These are phyloP conservation scores for Rosalia funebris DNA, from an alignment of 2,888 invertebrate species.

Conservation along the genomic window DNA sequence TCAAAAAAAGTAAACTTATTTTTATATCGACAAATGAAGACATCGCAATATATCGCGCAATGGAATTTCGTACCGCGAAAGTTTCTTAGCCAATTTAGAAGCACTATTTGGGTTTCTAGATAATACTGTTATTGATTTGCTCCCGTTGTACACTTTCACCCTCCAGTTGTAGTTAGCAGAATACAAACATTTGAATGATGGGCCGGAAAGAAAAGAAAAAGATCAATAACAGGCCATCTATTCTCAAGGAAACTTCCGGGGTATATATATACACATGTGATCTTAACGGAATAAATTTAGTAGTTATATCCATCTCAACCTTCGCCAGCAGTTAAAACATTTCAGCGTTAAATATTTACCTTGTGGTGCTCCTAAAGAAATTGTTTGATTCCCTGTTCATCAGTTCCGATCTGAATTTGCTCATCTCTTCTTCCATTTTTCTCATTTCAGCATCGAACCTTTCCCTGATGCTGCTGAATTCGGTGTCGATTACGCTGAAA, in stretches of 20 bases:
- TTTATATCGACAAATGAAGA: too few relatives aligned
- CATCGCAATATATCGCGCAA: too few relatives aligned
- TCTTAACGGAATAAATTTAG: background rate
- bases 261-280: conserved; percentile 31
- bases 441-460: conserved; percentile 97
- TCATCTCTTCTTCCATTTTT: conserved; percentile 99
- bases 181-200: conserved; percentile 21
- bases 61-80: too few relatives aligned
- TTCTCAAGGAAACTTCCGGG: conserved; percentile 2
- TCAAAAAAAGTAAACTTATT: too few relatives aligned
- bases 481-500: conserved; percentile 95
- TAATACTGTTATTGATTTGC: conserved; percentile 9
- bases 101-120: too few relatives aligned
- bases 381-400: conserved; percentile 93
- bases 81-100: too few relatives aligned
- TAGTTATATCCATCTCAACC: conserved; percentile 22
- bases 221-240: conserved; percentile 2
- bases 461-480: conserved; percentile 95
- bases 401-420: conserved; percentile 90
- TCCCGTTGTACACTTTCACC: conserved; percentile 2
- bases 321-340: background rate
- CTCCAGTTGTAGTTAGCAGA: background rate
- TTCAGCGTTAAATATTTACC: conserved; percentile 67
- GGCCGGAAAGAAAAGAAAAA: background rate
- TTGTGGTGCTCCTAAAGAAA: conserved; percentile 89